Base-by-base conservation (phyloP, 2,113 vertebrate species). In the Chaetodon trifascialis region DNA sequence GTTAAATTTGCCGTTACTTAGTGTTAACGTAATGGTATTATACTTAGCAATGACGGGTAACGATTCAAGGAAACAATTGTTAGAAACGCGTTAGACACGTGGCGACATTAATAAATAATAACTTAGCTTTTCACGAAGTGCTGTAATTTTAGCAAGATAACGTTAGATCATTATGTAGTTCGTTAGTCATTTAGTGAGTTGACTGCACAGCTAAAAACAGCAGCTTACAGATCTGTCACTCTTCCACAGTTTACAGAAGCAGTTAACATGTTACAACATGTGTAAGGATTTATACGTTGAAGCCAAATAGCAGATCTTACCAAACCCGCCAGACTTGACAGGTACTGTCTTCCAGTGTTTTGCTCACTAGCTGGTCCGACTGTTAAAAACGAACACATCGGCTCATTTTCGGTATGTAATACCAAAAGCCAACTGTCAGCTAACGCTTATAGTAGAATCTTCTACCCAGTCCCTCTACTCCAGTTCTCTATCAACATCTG, bases 401-500 rank as follows among this genome's bases (percentile, higher is more conserved):
- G 74, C 40, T 54, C 80, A 64, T 84, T 67, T 66, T 66, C 12
- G 38, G 10, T 2, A 0, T 17, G 19, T 58, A 55, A 14, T 23
- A 56, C 30, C 7, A 47, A 21, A 76, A 21, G 19, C 2, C 10
- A 58, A 54, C n/a, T 15, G 11, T 2, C n/a, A 67, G 40, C 4
- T 47, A 47, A 30, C 30, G 30, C 30, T 30, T 30, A 25, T 64
- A 51, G 7, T 15, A 4, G 2, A 46, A 47, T 51, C 19, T 34
- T 4, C 23, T 17, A 11, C 12, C 25, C 2, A 52, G 10, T 23
- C 4, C 49, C 40, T 69, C 55, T 34, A 55, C 54, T 73, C 34
- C 36, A 49, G 19, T 19, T n/a, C 2, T 69, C 78, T 76, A 90
- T 92, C 90, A 92, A 91, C 91, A 92, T 88, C 90, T 86, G 85